phyloP scores from a whole-genome alignment of 2,888 invertebrate genomes.

The Hartigia nigra region DNA sequence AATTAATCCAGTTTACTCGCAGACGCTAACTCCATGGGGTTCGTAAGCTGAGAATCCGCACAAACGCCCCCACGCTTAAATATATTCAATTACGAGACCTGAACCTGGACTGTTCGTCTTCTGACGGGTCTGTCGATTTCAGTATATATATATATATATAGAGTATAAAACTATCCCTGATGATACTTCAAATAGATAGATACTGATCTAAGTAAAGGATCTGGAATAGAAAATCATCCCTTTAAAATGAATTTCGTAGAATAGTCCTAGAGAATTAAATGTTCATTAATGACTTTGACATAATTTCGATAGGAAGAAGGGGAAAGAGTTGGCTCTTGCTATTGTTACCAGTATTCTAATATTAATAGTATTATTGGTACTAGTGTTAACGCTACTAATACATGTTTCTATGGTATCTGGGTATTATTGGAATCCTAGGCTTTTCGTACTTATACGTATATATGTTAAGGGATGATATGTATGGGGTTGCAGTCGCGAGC shows the following conservation, averaged over 20 bases:
- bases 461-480: neutral
- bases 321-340: neutral
- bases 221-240: too few species aligned
- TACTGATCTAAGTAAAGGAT: too few species aligned
- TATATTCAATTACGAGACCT: conserved; percentile 59
- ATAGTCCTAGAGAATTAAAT: neutral
- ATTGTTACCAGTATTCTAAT: neutral
- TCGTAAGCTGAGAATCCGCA: conserved; percentile 64
- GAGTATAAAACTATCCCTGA: neutral
- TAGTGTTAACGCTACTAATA: neutral
- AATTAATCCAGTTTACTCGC: conserved; percentile 66
- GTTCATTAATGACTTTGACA: neutral
- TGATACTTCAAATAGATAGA: neutral
- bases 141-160: neutral
- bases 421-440: neutral
- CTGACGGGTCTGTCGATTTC: neutral
- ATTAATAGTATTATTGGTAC: neutral
- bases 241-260: neutral
- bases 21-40: conserved; percentile 49
- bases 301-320: neutral
- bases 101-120: conserved; percentile 18
- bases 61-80: conserved; percentile 61
- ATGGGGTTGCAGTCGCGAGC: conserved; percentile 1
- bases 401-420: neutral
- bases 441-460: neutral